Evolutionary conservation across 2,888 invertebrate species (phyloP), one percentile per base, ranked within the genome.

Genomic region (Heliconius ismenius): DNA sequence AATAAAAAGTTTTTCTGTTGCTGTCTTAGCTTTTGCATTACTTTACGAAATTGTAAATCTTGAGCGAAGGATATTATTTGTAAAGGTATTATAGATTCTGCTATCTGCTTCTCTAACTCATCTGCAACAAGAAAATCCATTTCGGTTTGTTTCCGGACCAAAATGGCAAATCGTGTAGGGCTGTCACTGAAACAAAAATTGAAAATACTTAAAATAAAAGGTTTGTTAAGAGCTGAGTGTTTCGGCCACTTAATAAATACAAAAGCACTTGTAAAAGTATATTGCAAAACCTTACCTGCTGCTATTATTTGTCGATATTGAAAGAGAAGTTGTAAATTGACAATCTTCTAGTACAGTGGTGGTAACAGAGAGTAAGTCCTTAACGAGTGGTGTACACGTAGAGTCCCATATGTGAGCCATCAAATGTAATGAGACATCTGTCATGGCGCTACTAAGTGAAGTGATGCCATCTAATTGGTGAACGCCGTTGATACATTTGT

Each of bases 1-100:
- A 86, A 85, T 21, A 87, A 79, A 65, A 84, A 82, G 0, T 84
- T 83, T 54, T 36, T 49, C n/a, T 75, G 67, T 4, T 32, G 13
- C 18, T 64, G 58, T 58, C 58, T 68, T 32, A 80, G 39, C 15
- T 63, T 32, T 26, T 60, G 76, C 11, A 81, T 36, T 3, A 26
- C 36, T 58, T 54, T 70, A 24, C 79, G 78, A 32, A 81, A 78
- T 28, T 24, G 32, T 3, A 15, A 58, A 68, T 82, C 82, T 1
- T 62, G 77, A 10, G 21, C 1, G 65, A 72, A 76, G 26, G 28
- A 32, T 7, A 54, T 63, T 21, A 81, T 28, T 10, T 73, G 74
- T 70, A 83, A 58, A 11, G 75, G 65, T 15, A 69, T 10, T 6
- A 72, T 67, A 10, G 77, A 60, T 13, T 18, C 18, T 15, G 4